These are phyloP conservation scores for Mycteria americana DNA, from an alignment of 2,797 vertebrate species.

Conservation along the genomic window DNA sequence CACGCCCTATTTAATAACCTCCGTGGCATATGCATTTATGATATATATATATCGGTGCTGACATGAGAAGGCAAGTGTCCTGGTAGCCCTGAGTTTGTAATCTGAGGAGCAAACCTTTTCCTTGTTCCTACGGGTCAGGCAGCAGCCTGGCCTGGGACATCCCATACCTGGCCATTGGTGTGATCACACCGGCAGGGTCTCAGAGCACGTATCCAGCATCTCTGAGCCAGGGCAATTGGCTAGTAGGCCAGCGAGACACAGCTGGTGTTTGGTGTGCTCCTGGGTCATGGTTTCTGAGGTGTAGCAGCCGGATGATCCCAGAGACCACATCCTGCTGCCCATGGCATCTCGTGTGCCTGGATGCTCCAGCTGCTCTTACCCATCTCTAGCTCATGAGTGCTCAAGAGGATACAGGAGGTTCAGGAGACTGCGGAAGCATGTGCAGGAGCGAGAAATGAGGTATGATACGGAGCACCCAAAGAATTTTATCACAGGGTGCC, in stretches of 20 bases:
- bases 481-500: background rate
- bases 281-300: background rate
- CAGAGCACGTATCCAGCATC: background rate
- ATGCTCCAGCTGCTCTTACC: background rate
- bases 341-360: background rate
- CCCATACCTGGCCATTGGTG: background rate
- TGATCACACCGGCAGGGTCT: background rate
- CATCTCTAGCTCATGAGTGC: background rate
- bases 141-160: background rate
- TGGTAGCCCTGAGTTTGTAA: background rate
- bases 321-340: background rate
- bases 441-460: background rate
- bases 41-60: background rate
- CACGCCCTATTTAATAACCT: background rate
- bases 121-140: background rate
- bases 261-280: background rate
- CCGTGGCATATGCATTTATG: background rate
- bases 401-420: background rate
- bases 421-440: accelerated
- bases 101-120: background rate
- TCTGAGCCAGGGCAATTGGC: background rate
- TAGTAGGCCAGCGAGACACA: background rate
- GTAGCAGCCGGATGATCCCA: background rate
- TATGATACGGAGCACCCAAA: background rate
- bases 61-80: background rate